phyloP scores from a whole-genome alignment of 1,140 invertebrate genomes.

The Drosophila insularis region DNA sequence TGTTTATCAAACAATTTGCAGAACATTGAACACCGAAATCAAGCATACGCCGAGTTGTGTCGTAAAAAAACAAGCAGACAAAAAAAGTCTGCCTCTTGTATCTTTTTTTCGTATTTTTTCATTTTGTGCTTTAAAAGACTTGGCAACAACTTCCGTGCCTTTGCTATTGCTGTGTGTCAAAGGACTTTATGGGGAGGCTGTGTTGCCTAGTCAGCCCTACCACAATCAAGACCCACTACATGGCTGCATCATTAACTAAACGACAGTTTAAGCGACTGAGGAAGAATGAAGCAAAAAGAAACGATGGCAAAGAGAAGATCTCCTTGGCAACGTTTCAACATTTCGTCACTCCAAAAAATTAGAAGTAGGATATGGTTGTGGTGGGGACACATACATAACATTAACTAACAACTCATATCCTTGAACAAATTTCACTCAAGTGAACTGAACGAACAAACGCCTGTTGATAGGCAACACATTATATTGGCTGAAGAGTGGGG shows the following conservation, averaged over 20 bases:
- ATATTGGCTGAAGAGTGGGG: not conserved
- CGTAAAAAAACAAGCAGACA: constrained; percentile 3
- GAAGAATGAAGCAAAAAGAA: not conserved
- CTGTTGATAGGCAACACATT: constrained; percentile 30
- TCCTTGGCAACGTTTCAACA: constrained; percentile 6
- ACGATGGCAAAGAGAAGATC: not conserved
- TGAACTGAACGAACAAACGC: constrained; percentile 13
- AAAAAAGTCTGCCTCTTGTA: not conserved
- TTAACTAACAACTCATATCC: constrained; percentile 44
- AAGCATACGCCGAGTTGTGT: constrained; percentile 16
- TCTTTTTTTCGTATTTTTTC: not conserved
- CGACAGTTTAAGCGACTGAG: constrained; percentile 26
- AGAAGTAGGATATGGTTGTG: constrained; percentile 30
- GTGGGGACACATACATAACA: constrained; percentile 27
- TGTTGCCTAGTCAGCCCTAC: not conserved
- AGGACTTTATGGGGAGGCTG: constrained; percentile 20
- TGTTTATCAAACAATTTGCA: constrained; percentile 18
- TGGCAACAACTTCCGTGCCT: not conserved
- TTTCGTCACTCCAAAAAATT: constrained; percentile 25
- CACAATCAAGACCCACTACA: constrained; percentile 19
- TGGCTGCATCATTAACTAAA: constrained; percentile 29
- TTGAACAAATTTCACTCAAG: constrained; percentile 25
- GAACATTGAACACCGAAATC: constrained; percentile 11
- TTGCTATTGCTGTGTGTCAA: constrained; percentile 8
- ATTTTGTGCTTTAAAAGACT: not conserved